Conservation (phyloP, 2,888 invertebrate genomes). For the Drosophila borealis region DNA sequence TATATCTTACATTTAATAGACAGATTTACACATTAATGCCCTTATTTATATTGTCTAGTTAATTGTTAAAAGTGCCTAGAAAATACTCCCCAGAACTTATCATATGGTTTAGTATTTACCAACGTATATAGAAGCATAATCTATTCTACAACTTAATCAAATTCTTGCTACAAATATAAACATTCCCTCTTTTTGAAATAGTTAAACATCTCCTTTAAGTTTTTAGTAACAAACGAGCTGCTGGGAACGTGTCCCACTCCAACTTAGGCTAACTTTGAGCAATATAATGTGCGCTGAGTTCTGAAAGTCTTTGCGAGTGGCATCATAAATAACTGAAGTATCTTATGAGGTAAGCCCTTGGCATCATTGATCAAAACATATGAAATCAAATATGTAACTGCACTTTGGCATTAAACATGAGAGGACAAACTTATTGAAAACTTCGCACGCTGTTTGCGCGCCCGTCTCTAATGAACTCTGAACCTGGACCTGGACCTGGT, state of each 20-base stretch:
- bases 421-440: constrained; percentile 41
- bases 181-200: too few relatives aligned
- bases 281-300: constrained; percentile 6
- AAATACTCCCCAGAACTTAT: too few relatives aligned
- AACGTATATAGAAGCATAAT: too few relatives aligned
- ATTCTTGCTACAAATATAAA: too few relatives aligned
- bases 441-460: constrained; percentile 36
- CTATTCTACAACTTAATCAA: too few relatives aligned
- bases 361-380: constrained; percentile 55
- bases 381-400: constrained; percentile 44
- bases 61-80: too few relatives aligned
- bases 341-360: constrained; percentile 15
- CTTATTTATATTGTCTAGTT: too few relatives aligned
- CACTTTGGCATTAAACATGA: constrained; percentile 50
- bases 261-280: constrained; percentile 2
- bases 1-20: too few relatives aligned
- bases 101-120: too few relatives aligned
- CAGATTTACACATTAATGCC: too few relatives aligned
- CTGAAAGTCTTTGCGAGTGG: background rate
- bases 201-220: background rate
- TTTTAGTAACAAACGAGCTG: background rate
- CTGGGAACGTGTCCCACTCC: background rate
- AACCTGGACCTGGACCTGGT: constrained; percentile 20
- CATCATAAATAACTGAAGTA: constrained; percentile 23
- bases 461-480: constrained; percentile 61